A percentile compares a stretch with the other conserved stretches of the same genome.
phyloP scores from a whole-genome alignment of 2,797 vertebrate species.

The Gallinago nigripennis region DNA sequence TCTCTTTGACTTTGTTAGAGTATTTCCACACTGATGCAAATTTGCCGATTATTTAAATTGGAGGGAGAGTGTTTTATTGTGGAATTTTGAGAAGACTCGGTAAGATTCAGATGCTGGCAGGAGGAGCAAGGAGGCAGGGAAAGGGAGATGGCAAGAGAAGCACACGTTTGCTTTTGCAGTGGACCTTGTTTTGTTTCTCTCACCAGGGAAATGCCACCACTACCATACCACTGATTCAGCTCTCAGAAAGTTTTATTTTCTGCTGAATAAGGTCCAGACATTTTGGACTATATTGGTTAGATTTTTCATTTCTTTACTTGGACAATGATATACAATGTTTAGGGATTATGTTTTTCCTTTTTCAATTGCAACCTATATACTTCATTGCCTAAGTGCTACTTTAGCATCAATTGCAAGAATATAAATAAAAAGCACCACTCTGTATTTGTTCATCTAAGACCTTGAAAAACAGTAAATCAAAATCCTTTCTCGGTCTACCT shows the following conservation, averaged over 20 bases:
- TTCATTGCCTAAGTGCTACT: slow-evolving; percentile 70
- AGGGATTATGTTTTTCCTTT: slow-evolving; percentile 58
- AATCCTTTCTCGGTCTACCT: slow-evolving; percentile 50
- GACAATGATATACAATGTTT: slow-evolving; percentile 62
- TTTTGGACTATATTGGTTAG: slow-evolving; percentile 25
- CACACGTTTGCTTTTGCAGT: not conserved
- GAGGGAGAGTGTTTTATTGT: not conserved
- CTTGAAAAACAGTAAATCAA: slow-evolving; percentile 73
- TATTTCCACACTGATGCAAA: not conserved
- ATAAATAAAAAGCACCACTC: slow-evolving; percentile 69
- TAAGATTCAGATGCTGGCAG: not conserved
- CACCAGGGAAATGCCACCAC: not conserved
- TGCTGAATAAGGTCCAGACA: slow-evolving; percentile 31
- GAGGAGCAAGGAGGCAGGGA: not conserved
- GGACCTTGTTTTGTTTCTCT: not conserved
- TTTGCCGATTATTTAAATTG: not conserved
- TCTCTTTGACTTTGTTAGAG: not conserved
- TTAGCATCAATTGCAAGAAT: slow-evolving; percentile 68
- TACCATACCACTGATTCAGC: not conserved
- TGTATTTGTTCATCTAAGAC: slow-evolving; percentile 67
- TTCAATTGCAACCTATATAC: slow-evolving; percentile 59
- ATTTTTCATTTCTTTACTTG: slow-evolving; percentile 64
- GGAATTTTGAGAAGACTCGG: not conserved
- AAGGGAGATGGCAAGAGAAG: not conserved
- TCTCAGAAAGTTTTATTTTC: slow-evolving; percentile 36